These are phyloP conservation scores for Pelobates cultripes DNA, from an alignment of 2,797 vertebrate species.

Conservation along the genomic window DNA sequence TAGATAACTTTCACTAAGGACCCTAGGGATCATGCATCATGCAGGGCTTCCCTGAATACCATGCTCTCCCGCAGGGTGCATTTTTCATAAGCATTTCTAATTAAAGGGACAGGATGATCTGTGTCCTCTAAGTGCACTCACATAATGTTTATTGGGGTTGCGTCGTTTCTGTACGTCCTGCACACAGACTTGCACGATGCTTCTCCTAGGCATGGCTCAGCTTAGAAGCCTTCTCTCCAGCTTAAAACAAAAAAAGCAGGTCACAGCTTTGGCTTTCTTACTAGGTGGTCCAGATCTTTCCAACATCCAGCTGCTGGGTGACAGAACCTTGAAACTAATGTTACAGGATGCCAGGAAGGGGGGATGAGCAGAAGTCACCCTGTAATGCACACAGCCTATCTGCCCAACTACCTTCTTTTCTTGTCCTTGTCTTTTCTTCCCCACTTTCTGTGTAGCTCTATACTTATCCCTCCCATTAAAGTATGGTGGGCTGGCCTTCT, in stretches of 20 bases:
- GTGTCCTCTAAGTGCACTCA: constrained; percentile 62
- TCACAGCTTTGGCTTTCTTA: neutral
- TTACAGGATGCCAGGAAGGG: neutral
- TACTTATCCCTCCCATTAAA: neutral
- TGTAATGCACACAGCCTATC: neutral
- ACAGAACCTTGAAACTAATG: neutral
- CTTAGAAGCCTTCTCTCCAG: constrained; percentile 4
- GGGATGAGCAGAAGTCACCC: neutral
- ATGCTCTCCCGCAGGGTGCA: too few species aligned
- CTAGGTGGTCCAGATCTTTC: constrained; percentile 10
- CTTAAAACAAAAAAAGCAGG: constrained; percentile 12
- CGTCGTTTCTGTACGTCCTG: constrained; percentile 81
- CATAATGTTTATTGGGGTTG: constrained; percentile 81
- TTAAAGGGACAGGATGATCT: constrained; percentile 5
- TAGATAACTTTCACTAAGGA: neutral
- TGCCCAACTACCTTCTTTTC: constrained; percentile 9
- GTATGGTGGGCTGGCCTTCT: neutral
- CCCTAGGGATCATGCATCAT: too few species aligned
- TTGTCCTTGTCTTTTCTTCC: constrained; percentile 15
- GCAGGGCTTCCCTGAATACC: too few species aligned
- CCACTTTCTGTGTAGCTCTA: neutral
- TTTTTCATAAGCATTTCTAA: neutral
- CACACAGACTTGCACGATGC: constrained; percentile 79
- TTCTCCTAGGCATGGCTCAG: constrained; percentile 73
- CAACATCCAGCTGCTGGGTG: constrained; percentile 26